phyloP scores from a whole-genome alignment of 1,140 invertebrate species.

The Macrobrachium nipponense region DNA sequence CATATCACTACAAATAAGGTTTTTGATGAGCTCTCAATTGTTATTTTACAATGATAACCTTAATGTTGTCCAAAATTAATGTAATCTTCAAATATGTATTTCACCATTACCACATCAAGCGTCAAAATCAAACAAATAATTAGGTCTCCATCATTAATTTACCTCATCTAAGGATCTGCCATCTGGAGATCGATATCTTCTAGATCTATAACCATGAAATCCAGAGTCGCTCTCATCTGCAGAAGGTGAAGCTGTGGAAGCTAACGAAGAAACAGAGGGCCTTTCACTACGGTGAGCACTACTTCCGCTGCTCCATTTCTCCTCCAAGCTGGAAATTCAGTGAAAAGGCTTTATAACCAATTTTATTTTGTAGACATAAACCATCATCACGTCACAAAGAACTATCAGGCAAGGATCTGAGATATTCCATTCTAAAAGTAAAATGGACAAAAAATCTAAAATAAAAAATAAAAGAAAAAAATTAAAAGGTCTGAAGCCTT shows the following conservation, averaged over 20 bases:
- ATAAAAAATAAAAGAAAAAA: too few relatives aligned
- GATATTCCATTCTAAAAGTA: too few relatives aligned
- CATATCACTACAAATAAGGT: too few relatives aligned
- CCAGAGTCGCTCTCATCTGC: conserved; percentile 72
- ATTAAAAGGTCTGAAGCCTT: too few relatives aligned
- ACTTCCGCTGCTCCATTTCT: conserved; percentile 56
- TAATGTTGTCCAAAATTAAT: too few relatives aligned
- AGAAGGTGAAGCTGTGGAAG: conserved; percentile 70
- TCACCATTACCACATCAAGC: background rate
- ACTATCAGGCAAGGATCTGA: too few relatives aligned
- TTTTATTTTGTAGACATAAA: too few relatives aligned
- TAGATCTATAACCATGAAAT: conserved; percentile 67
- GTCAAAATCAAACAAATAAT: background rate
- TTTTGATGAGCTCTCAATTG: too few relatives aligned
- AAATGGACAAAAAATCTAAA: too few relatives aligned
- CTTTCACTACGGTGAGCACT: conserved; percentile 66
- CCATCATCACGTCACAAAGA: too few relatives aligned
- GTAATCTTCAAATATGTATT: too few relatives aligned
- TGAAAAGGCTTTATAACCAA: background rate
- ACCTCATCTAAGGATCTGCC: conserved; percentile 53
- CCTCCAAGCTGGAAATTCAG: conserved; percentile 64
- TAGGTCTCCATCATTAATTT: conserved; percentile 3
- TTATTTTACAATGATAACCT: too few relatives aligned
- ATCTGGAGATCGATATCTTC: conserved; percentile 50
- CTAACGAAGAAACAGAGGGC: conserved; percentile 70